Conservation (phyloP, 37 sponge, comb jelly and placozoan species). For the Tethya wilhelma region DNA sequence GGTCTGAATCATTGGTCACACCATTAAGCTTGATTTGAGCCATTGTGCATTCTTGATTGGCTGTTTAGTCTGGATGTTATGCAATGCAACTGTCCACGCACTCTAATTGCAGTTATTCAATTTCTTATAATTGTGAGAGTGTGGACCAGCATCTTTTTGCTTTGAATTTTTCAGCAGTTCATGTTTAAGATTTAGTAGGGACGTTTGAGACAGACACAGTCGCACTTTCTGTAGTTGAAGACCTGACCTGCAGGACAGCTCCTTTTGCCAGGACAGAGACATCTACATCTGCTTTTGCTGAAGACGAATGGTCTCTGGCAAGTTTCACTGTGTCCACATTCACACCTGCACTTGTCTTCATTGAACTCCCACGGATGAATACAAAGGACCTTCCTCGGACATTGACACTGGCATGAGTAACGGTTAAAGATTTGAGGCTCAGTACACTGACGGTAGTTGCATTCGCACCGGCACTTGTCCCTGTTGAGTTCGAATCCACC, state of each 20-base stretch:
- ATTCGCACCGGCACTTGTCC: constrained; percentile 5
- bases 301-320: constrained; percentile 27
- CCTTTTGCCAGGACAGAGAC: neutral
- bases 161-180: too few species aligned
- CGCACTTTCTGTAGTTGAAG: constrained; percentile 5
- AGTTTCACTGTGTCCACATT: constrained; percentile 1
- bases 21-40: too few species aligned
- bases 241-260: neutral
- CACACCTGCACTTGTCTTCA: constrained; percentile 10
- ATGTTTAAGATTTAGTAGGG: too few species aligned
- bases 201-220: constrained; percentile 10
- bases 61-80: too few species aligned
- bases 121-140: too few species aligned
- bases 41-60: too few species aligned
- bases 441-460: neutral
- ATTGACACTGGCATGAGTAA: constrained; percentile 43
- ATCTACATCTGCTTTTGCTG: constrained; percentile 11
- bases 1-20: too few species aligned
- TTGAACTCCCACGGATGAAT: constrained; percentile 7
- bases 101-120: too few species aligned
- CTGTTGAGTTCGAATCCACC: neutral
- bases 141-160: too few species aligned
- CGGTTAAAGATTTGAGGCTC: constrained; percentile 13
- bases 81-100: too few species aligned
- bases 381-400: constrained; percentile 1